Conservation (phyloP, 1,140 invertebrate genomes). For the Heliconius nattereri region DNA sequence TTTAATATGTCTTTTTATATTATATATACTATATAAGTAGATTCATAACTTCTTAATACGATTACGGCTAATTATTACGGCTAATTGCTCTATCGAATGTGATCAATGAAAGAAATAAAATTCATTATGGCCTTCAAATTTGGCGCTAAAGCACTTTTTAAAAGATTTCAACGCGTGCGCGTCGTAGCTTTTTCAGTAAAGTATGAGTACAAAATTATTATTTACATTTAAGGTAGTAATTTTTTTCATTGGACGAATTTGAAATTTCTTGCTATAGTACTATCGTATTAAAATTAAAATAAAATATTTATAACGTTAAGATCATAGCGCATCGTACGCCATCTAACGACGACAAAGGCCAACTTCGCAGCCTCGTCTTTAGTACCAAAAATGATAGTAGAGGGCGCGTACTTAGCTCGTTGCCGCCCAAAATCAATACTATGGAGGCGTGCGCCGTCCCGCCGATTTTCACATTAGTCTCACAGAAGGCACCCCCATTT, state of each 20-base stretch:
- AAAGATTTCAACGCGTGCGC: conserved; percentile 37
- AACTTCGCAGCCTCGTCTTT: conserved; percentile 31
- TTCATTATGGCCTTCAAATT: neutral
- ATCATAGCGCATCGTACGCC: conserved; percentile 28
- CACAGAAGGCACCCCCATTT: conserved; percentile 59
- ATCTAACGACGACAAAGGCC: conserved; percentile 41
- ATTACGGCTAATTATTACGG: too few relatives aligned
- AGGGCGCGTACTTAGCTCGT: conserved; percentile 51
- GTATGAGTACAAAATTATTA: too few relatives aligned
- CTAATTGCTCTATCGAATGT: neutral
- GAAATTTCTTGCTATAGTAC: neutral
- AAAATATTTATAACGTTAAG: neutral
- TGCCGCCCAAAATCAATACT: conserved; percentile 77
- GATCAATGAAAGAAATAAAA: neutral
- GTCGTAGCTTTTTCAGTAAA: neutral
- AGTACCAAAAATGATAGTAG: conserved; percentile 33
- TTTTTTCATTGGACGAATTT: neutral
- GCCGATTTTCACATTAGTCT: conserved; percentile 65
- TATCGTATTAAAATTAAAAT: neutral
- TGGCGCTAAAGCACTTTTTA: conserved; percentile 7
- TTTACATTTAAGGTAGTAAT: too few relatives aligned
- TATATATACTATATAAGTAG: too few relatives aligned
- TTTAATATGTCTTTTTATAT: too few relatives aligned
- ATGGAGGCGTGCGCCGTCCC: conserved; percentile 63
- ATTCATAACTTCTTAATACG: neutral